These are phyloP conservation scores for Clupea harengus DNA, from an alignment of 2,113 vertebrate genomes.

Conservation along the genomic window DNA sequence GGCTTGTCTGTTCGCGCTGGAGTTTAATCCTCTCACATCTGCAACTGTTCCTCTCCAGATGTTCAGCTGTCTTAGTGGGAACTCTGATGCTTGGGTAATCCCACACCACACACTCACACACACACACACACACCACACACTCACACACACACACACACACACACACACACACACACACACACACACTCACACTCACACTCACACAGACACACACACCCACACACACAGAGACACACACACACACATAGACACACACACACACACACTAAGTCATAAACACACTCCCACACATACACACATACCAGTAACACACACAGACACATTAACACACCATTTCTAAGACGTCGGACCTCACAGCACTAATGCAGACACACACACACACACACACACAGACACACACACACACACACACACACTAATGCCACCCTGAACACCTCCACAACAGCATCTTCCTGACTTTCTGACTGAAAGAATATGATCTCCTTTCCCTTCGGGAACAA, in stretches of 20 bases:
- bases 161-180: not conserved
- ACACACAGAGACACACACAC: not conserved
- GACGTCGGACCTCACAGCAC: not conserved
- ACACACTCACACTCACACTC: not conserved
- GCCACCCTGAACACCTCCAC: too few relatives aligned
- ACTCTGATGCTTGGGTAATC: conserved; percentile 10
- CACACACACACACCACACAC: not conserved
- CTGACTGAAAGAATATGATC: too few relatives aligned
- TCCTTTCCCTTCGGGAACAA: too few relatives aligned
- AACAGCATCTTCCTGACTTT: too few relatives aligned
- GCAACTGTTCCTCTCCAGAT: conserved; percentile 11
- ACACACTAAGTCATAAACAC: not conserved
- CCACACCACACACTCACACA: not conserved
- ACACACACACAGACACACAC: too few relatives aligned
- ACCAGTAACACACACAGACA: too few relatives aligned
- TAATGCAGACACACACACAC: too few relatives aligned
- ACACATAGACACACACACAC: not conserved
- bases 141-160: not conserved
- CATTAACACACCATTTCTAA: too few relatives aligned
- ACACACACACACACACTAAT: too few relatives aligned
- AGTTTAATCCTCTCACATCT: conserved; percentile 9
- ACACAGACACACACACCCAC: not conserved
- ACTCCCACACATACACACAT: not conserved
- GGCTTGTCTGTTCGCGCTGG: not conserved
- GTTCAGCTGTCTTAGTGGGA: conserved; percentile 7